Evolutionary conservation across 2,888 invertebrate genomes (phyloP).

Genomic region (Endotricha flammealis): DNA sequence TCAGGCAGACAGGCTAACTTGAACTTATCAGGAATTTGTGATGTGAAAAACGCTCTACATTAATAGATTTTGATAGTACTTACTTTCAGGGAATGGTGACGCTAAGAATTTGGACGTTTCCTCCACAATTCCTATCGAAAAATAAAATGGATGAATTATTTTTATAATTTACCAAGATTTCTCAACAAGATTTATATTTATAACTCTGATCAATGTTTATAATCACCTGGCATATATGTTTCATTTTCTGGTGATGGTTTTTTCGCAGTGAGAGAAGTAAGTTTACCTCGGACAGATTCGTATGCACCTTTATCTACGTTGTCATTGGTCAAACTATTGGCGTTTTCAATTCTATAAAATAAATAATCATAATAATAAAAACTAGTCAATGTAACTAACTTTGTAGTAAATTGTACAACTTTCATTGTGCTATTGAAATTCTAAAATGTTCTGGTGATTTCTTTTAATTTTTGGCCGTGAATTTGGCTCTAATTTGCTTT

Average conservation of each 20-base stretch:
- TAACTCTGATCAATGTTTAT: too few species aligned
- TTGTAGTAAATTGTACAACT: too few species aligned
- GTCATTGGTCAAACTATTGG: slow-evolving; percentile 32
- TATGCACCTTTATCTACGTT: slow-evolving; percentile 44
- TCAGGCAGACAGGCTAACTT: too few species aligned
- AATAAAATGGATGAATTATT: slow-evolving; percentile 6
- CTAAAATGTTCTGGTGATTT: too few species aligned
- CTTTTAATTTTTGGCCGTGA: too few species aligned
- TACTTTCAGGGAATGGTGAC: slow-evolving; percentile 45
- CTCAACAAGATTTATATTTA: too few species aligned
- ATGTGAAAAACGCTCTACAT: too few species aligned
- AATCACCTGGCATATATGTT: slow-evolving; percentile 40
- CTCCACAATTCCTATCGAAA: slow-evolving; percentile 41
- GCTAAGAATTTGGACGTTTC: slow-evolving; percentile 49
- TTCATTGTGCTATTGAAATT: too few species aligned
- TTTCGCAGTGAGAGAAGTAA: slow-evolving; percentile 31
- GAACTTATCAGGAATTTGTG: too few species aligned
- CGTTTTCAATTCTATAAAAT: slow-evolving; percentile 38
- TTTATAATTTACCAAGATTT: neutral
- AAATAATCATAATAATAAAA: neutral
- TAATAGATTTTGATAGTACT: too few species aligned
- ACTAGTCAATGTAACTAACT: too few species aligned
- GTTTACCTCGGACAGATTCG: slow-evolving; percentile 37
- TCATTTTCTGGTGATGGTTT: slow-evolving; percentile 31
- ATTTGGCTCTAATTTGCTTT: too few species aligned